Base-by-base conservation (phyloP, 1,140 invertebrate species). In the Tachypleus tridentatus region DNA sequence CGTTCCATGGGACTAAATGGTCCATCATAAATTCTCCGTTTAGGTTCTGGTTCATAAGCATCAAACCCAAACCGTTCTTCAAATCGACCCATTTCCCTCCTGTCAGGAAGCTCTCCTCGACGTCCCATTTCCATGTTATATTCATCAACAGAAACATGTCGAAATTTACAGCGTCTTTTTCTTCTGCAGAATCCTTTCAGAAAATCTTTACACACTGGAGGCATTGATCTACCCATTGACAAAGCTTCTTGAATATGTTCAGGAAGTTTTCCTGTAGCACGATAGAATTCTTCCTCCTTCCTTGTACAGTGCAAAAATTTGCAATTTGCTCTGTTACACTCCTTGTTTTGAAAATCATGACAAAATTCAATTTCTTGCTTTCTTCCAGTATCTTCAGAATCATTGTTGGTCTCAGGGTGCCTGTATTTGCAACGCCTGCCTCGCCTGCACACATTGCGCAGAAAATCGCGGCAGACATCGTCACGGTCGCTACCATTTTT, bases 321-420 rank as follows among this genome's bases (percentile, higher is more conserved):
- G 71, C 84, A 86, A 58, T 82, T 83, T 0, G 80, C 76, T 71
- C 85, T 79, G 11, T 80, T 78, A 72, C 85, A 87, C 62, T 82
- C 80, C 9, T 82, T 84, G 74, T 91, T 91, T 75, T 91, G 88
- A 77, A 82, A 91, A 74, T 92, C 89, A 73, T 91, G 88, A 73
- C 89, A 92, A 74, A 92, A 91, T n/a, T 83, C 77, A 11, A 78
- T 79, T 64, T 76, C 75, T 54, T 70, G 66, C 57, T 70, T 71
- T 29, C 56, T 62, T 4, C 64, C 71, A 62, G 58, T 58, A 50
- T 62, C 60, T 62, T 70, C 69, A 57, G 76, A 29, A 29, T 29
- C 29, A 78, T 69, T 76, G 81, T 71, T 76, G 76, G 68, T 83
- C 81, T 76, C 75, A 4, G 82, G 82, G 72, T 89, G 87, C 49